phyloP scores from a whole-genome alignment of 2,888 invertebrate species.

The Phalera bucephala region DNA sequence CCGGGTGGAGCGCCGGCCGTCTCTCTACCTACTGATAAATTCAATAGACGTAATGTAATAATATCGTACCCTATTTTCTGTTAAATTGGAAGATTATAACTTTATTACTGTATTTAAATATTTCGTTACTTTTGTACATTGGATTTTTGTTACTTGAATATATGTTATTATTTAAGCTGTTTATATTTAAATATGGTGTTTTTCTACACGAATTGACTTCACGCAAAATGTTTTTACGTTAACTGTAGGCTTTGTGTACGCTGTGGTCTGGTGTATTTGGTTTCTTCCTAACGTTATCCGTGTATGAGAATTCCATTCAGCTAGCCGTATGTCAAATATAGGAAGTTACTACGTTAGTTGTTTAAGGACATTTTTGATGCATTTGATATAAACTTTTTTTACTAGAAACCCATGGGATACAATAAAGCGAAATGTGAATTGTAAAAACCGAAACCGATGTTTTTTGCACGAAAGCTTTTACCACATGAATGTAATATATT shows the following conservation, averaged over 20 bases:
- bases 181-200: constrained; percentile 76
- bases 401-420: constrained; percentile 75
- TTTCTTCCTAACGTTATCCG: constrained; percentile 72
- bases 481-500: constrained; percentile 81
- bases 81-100: constrained; percentile 71
- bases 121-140: constrained; percentile 82
- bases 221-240: constrained; percentile 71
- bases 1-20: constrained; percentile 28
- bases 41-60: constrained; percentile 48
- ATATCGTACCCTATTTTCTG: constrained; percentile 66
- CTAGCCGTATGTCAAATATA: constrained; percentile 71
- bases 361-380: constrained; percentile 83
- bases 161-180: constrained; percentile 79
- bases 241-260: constrained; percentile 74
- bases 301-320: constrained; percentile 70
- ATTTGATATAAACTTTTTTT: constrained; percentile 83
- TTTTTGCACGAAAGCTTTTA: constrained; percentile 77
- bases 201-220: constrained; percentile 73
- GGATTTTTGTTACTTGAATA: constrained; percentile 76
- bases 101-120: constrained; percentile 71
- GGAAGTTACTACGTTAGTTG: constrained; percentile 78
- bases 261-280: constrained; percentile 74
- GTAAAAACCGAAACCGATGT: constrained; percentile 75
- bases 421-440: constrained; percentile 72
- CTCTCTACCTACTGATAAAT: constrained; percentile 33